Evolutionary conservation across 1,140 invertebrate genomes (phyloP), one percentile per base, ranked within the genome.

Genomic region (Tetramorium parvispinum): DNA sequence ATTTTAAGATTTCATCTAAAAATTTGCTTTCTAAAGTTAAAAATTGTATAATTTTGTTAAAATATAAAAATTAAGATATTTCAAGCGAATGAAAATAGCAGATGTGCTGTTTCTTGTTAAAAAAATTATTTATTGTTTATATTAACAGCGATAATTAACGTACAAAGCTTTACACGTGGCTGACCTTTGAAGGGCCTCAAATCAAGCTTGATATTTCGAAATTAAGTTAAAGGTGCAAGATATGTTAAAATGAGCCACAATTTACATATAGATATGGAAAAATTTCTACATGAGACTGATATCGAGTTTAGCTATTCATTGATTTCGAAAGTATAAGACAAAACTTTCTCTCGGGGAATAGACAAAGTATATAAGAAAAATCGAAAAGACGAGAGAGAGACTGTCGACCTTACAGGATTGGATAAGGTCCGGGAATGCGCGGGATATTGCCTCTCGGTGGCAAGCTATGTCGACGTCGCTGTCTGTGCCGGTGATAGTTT

Each of bases 371-470:
- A 24, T 27, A 51, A 24, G 61, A 57, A 43, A 43, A 37, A 78
- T n/a, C n/a, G 32, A 37, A 43, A 24, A 40, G 21, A 37, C 40
- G 24, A 75, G 4, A 2, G n/a, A 55, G 40, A 65, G 27, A 65
- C 51, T 21, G 63, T 27, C 40, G 37, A 63, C 70, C 46, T 57
- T 61, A 59, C 53, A 57, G 53, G 7, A 83, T 83, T 83, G 79
- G 68, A 75, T 63, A 83, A 73, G 53, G 13, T 75, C n/a, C 79
- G 40, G 43, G 53, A 83, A 83, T 83, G 68, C 79, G 55, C 75
- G 53, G 79, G 43, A 73, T 83, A 83, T 83, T 83, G 79, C 68
- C 57, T 83, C 24, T 59, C 53, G 40, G 68, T 75, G 27, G 78
- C 40, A 46, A 73, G 53, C 53, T 37, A 83, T 49, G 68, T 75